A percentile compares a stretch with the other conserved stretches of the same genome.
These are phyloP conservation scores for Cynodonichthys magdalenae DNA, from an alignment of 2,797 vertebrate genomes.

Conservation along the genomic window DNA sequence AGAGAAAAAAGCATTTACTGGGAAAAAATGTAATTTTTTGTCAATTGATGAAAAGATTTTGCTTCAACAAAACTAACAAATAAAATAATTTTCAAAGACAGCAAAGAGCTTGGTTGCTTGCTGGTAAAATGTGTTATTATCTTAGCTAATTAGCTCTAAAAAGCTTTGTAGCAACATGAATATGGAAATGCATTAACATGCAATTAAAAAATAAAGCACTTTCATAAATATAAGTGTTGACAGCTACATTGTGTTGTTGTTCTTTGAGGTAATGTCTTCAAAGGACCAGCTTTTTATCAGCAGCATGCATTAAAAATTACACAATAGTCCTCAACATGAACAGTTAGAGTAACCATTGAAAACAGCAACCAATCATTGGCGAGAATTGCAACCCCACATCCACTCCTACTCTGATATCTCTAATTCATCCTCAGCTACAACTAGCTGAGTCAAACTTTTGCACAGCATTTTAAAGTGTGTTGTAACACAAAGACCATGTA, in stretches of 20 bases:
- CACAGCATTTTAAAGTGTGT: no score
- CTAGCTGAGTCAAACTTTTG: no score
- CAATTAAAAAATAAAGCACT: conserved; percentile 19
- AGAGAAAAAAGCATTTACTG: no score
- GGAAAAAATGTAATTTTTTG: no score
- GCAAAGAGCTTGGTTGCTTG: no score
- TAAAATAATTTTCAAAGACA: no score
- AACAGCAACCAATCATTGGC: conserved; percentile 49
- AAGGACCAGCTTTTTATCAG: conserved; percentile 56
- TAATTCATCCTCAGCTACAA: conserved; percentile 43
- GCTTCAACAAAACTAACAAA: no score
- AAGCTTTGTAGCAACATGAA: background rate
- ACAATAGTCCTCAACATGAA: conserved; percentile 35
- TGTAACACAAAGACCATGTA: no score
- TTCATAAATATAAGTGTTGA: conserved; percentile 29
- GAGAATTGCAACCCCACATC: conserved; percentile 15
- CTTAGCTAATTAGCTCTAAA: conserved; percentile 4
- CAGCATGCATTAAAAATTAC: conserved; percentile 33
- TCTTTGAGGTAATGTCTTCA: conserved; percentile 48
- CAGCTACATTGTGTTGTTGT: conserved; percentile 34
- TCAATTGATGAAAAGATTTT: no score
- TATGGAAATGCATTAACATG: conserved; percentile 10
- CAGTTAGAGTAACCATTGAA: conserved; percentile 62
- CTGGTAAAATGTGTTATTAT: no score
- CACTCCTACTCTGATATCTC: conserved; percentile 36